A percentile compares a stretch with the other conserved stretches of the same genome.
Conservation (phyloP, 2,888 invertebrate species). For the Drosophila vallismaia region DNA sequence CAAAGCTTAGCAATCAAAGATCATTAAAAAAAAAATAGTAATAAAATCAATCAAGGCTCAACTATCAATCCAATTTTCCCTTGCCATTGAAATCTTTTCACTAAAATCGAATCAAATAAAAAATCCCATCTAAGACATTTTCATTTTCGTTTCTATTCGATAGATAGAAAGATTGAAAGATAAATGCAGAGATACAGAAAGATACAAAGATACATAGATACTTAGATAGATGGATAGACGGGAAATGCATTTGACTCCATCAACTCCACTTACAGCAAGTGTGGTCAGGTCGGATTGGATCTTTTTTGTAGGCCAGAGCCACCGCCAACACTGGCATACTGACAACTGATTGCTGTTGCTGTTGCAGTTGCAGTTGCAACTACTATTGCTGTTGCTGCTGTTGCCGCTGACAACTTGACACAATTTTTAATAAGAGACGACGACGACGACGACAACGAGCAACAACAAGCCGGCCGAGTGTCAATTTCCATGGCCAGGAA, state of each 20-base stretch:
- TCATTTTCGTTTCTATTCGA: slow-evolving; percentile 35
- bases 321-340: slow-evolving; percentile 55
- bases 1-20: not conserved
- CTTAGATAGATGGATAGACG: slow-evolving; percentile 13
- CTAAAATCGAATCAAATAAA: not conserved
- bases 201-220: not conserved
- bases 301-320: slow-evolving; percentile 62
- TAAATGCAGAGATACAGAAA: not conserved
- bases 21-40: not conserved
- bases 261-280: slow-evolving; percentile 50
- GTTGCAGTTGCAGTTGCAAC: slow-evolving; percentile 15
- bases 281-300: slow-evolving; percentile 56
- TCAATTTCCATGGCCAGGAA: slow-evolving; percentile 66
- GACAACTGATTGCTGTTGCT: slow-evolving; percentile 60
- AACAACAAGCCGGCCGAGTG: slow-evolving; percentile 54
- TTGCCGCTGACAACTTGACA: slow-evolving; percentile 70
- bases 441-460: slow-evolving; percentile 19
- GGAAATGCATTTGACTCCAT: slow-evolving; percentile 61
- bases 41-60: slow-evolving; percentile 17
- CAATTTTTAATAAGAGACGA: slow-evolving; percentile 63
- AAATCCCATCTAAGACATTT: slow-evolving; percentile 27
- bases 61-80: slow-evolving; percentile 7
- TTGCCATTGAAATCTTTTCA: slow-evolving; percentile 15
- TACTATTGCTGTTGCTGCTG: slow-evolving; percentile 31
- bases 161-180: not conserved